Percentiles rank a stretch among this genome's conserved stretches.
Evolutionary conservation across 2,113 vertebrate genomes (phyloP).

Genomic region (Mesocricetus auratus): DNA sequence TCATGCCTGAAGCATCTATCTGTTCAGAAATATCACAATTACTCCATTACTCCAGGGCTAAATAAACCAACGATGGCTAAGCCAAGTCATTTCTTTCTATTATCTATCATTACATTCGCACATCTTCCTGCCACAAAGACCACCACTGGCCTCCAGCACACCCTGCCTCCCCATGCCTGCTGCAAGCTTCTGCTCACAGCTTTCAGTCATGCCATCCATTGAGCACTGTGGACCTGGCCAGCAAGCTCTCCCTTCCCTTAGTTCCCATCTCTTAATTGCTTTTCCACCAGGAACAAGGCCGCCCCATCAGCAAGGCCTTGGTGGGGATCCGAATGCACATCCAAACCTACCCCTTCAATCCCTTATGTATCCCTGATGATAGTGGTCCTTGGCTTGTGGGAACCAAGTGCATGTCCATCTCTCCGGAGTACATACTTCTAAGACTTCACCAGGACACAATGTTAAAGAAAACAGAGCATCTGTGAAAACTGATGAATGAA

Average conservation of each 20-base stretch:
- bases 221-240: background rate
- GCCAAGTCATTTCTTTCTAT: background rate
- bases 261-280: background rate
- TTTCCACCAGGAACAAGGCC: background rate
- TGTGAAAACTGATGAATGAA: background rate
- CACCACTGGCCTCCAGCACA: rapidly evolving
- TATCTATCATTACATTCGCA: rapidly evolving
- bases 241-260: background rate
- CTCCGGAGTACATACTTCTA: background rate
- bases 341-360: too few relatives aligned
- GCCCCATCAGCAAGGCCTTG: background rate
- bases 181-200: rapidly evolving
- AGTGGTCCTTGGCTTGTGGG: background rate
- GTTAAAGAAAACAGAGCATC: background rate
- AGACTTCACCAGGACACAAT: background rate
- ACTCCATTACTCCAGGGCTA: background rate
- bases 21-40: background rate
- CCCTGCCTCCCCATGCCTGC: background rate
- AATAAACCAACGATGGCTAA: background rate
- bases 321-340: background rate
- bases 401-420: background rate
- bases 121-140: background rate
- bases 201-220: background rate
- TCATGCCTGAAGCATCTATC: background rate
- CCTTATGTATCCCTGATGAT: too few relatives aligned